Conservation (phyloP, 2,888 invertebrate species). For the Pilophorus perplexus region DNA sequence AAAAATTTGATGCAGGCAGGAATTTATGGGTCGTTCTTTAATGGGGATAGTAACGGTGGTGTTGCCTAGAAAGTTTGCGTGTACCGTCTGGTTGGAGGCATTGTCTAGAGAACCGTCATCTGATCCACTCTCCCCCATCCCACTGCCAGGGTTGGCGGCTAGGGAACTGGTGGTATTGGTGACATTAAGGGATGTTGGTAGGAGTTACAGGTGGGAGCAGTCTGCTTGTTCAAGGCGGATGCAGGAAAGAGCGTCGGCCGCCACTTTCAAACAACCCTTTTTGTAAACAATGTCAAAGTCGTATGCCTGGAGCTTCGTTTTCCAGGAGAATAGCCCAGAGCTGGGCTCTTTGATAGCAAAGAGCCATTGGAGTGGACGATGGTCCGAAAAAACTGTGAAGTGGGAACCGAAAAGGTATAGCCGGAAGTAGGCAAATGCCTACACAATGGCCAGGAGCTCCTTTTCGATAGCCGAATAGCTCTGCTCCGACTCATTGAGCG, state of each 20-base stretch:
- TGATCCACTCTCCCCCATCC: not conserved
- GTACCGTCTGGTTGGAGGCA: not conserved
- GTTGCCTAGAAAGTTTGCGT: slow-evolving; percentile 24
- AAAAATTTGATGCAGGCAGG: slow-evolving; percentile 20
- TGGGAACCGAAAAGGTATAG: slow-evolving; percentile 48
- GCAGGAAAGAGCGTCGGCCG: not conserved
- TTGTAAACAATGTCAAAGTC: slow-evolving; percentile 49
- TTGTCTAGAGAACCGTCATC: not conserved
- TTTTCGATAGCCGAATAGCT: slow-evolving; percentile 49
- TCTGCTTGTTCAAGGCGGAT: not conserved
- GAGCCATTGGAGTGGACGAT: slow-evolving; percentile 28
- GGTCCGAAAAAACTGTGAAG: slow-evolving; percentile 47
- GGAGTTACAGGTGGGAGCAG: not conserved
- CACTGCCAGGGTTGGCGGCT: not conserved
- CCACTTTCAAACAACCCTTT: not conserved
- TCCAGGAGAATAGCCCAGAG: slow-evolving; percentile 46
- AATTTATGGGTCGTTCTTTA: slow-evolving; percentile 15
- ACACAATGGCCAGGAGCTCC: slow-evolving; percentile 51
- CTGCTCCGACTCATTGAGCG: not conserved
- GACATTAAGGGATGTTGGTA: not conserved
- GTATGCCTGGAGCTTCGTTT: slow-evolving; percentile 49
- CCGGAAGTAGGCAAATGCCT: slow-evolving; percentile 49
- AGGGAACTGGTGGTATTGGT: not conserved
- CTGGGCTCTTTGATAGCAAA: slow-evolving; percentile 49
- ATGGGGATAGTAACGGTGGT: slow-evolving; percentile 17